Evolutionary conservation across 1,140 invertebrate genomes (phyloP).

Genomic region (Lycorma delicatula): DNA sequence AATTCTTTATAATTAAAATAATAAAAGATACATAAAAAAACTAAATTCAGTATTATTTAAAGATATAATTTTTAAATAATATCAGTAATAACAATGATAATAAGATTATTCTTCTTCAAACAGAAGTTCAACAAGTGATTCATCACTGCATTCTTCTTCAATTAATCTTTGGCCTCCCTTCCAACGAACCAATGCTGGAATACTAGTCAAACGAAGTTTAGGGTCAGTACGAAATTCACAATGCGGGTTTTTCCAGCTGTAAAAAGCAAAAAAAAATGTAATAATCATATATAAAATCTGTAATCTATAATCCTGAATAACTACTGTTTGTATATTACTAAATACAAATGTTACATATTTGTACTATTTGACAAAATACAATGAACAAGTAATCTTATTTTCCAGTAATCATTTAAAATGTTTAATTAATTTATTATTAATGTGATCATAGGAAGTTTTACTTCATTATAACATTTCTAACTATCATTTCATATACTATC

Average conservation of each 20-base stretch:
- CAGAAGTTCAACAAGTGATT: not conserved
- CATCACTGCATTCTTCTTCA: not conserved
- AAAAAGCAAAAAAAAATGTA: too few relatives aligned
- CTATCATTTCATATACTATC: too few relatives aligned
- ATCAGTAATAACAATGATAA: not conserved
- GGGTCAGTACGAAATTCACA: conserved; percentile 1
- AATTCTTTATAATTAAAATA: not conserved
- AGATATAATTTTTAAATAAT: not conserved
- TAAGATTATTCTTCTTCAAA: not conserved
- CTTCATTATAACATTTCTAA: too few relatives aligned
- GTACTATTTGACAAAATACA: too few relatives aligned
- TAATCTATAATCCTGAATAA: too few relatives aligned
- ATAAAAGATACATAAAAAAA: not conserved
- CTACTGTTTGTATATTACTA: too few relatives aligned
- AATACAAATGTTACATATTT: too few relatives aligned
- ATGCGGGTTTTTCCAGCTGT: not conserved
- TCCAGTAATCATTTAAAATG: too few relatives aligned
- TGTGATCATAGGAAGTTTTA: too few relatives aligned
- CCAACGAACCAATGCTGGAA: not conserved
- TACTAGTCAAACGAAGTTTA: not conserved
- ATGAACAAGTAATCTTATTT: too few relatives aligned
- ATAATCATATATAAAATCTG: too few relatives aligned
- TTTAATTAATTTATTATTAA: too few relatives aligned
- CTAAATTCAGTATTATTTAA: not conserved
- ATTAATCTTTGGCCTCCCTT: not conserved